Evolutionary conservation across 1,140 invertebrate species (phyloP), one percentile per base, ranked within the genome.

Genomic region (Venturia canescens): DNA sequence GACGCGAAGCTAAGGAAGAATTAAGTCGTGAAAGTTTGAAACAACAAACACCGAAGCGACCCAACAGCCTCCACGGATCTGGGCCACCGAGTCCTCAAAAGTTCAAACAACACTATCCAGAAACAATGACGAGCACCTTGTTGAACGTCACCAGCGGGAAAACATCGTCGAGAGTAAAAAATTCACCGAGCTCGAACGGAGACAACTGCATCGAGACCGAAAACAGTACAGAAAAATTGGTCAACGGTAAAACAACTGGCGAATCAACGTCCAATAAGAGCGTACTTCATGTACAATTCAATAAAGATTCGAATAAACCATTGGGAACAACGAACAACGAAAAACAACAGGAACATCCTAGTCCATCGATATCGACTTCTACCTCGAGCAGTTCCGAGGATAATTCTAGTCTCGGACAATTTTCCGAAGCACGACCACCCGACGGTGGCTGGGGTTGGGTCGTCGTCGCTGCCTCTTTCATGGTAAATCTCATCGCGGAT

Each of bases 401-500:
- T 53, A 94, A 94, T 80, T 93, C 94, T 67, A 95, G 94, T 27
- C 85, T 94, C 2, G 94, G 92, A 7, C 92, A 94, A 76, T 87
- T 90, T 50, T 92, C 94, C 0, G 95, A 96, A 86, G 93, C 94
- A 0, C 90, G 94, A 57, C 94, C 95, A 0, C 95, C 95, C 0
- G 95, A 96, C 86, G 96, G 96, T 23, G 95, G 95, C 0, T 96
- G 95, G 95, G 95, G 96, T 23, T 96, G 95, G 95, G 94, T 98
- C 78, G 93, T 98, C 87, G 92, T 98, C 75, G 96, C 95, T 89
- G 93, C 97, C 89, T 96, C 97, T 0, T 98, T 98, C 85, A 93
- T 98, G 91, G 96, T 97, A 71, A 98, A 98, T 89, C 92, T 98
- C 27, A 98, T 98, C 83, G 97, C 97, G 18, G 97, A 98, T 87